Base-by-base conservation (phyloP, 2,113 vertebrate genomes). In the Cavia aperea region DNA sequence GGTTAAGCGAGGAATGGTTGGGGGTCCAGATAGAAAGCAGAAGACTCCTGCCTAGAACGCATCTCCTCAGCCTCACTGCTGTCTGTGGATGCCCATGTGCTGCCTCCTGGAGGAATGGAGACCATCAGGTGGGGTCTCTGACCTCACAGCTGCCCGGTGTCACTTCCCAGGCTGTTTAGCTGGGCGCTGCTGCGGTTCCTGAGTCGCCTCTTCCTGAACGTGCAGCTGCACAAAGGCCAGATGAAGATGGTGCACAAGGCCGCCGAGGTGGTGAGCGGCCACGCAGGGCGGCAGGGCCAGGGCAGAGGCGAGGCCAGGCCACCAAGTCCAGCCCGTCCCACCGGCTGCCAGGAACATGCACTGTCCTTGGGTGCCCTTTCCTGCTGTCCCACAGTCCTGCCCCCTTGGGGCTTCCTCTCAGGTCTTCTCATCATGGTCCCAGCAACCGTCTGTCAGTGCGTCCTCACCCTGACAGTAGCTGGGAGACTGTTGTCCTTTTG, bases 161-260 rank as follows among this genome's bases (percentile, higher is more conserved):
- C 12, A 1, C 78, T 95, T 85, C 46, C n/a, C 95, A 98, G 98
- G 96, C 51, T 98, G 12, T 97, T 96, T 81, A 88, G 86, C 94
- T 98, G 98, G 98, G 90, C 46, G 0, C 89, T 98, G 39, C 96
- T 98, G 46, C 96, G 96, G 93, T 66, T 98, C 36, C 95, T 98
- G 88, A 97, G 68, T 46, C 26, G 68, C 15, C 68, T 97, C 70
- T 98, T 98, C 94, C 83, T 96, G 88, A 91, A 72, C 0, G 94
- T 98, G 62, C 97, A 96, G 89, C 95, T 98, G 46, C 98, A 98
- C 92, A 96, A n/a, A 11, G 98, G 97, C 56, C 98, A 98, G 94
- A 83, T 98, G 97, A 96, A 97, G 95, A 98, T 97, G 96, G 96
- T 98, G 77, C 97, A 83, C 54, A 94, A 72, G 77, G 98, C 98